Conservation (phyloP, 1,140 invertebrate genomes). For the Lysiphlebus fabarum region DNA sequence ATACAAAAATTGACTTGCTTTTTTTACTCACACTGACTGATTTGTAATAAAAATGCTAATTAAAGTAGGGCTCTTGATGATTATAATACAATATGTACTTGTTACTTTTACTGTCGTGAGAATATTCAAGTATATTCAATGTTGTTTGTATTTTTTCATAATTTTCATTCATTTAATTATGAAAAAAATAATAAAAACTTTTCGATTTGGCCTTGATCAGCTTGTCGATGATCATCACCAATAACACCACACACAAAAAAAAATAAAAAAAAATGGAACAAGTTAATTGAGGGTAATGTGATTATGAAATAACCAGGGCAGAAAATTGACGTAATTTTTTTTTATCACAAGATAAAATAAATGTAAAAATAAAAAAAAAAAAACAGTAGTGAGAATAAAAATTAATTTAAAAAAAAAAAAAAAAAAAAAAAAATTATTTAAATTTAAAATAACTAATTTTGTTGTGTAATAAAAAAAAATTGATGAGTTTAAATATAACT, state of each 20-base stretch:
- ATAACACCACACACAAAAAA: no score
- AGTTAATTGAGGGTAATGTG: conserved; percentile 28
- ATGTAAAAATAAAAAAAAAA: no score
- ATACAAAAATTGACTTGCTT: not conserved
- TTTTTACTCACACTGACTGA: conserved; percentile 3
- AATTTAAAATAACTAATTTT: no score
- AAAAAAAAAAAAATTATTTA: no score
- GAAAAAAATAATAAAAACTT: not conserved
- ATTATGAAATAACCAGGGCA: conserved; percentile 7
- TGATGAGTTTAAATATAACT: no score
- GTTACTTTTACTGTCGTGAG: not conserved
- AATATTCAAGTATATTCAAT: not conserved
- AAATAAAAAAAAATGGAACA: conserved; percentile 7
- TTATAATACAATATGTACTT: not conserved
- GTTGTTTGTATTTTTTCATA: not conserved
- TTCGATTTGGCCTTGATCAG: not conserved
- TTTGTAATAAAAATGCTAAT: conserved; percentile 19
- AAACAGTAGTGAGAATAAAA: no score
- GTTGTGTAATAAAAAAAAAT: no score
- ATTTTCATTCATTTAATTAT: not conserved
- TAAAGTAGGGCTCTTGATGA: conserved; percentile 1
- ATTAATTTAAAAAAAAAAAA: no score
- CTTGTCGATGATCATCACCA: no score
- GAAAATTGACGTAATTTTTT: conserved; percentile 10
- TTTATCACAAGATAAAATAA: no score